Conservation (phyloP, 2,888 invertebrate genomes). For the Tetragonisca angustula region DNA sequence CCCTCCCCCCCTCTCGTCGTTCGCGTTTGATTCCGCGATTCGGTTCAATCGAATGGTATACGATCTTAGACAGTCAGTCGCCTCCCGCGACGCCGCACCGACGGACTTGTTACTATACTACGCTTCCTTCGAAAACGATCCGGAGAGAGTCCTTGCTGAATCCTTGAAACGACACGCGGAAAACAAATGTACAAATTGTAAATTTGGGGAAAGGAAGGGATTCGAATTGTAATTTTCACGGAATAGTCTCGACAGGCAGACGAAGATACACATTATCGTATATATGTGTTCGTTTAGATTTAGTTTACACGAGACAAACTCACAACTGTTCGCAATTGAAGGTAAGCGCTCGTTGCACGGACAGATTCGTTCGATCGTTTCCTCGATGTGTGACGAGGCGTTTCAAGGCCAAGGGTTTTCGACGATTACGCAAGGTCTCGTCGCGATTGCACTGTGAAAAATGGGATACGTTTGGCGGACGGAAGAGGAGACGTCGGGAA, state of each 20-base stretch:
- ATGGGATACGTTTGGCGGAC: background rate
- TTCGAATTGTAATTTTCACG: no score
- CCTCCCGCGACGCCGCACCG: slow-evolving; percentile 74
- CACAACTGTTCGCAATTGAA: no score
- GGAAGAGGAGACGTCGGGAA: slow-evolving; percentile 47
- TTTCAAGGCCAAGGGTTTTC: no score
- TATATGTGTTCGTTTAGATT: background rate
- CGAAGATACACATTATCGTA: background rate
- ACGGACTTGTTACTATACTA: slow-evolving; percentile 58
- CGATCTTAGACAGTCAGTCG: slow-evolving; percentile 76
- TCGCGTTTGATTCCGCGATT: slow-evolving; percentile 76
- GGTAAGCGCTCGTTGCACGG: no score
- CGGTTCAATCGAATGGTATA: slow-evolving; percentile 74
- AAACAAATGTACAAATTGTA: background rate
- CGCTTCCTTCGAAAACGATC: slow-evolving; percentile 6
- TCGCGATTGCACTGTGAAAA: background rate
- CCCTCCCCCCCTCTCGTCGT: slow-evolving; percentile 47
- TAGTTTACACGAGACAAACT: no score
- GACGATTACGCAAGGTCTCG: no score
- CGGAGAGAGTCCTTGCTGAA: background rate
- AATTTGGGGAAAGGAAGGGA: background rate
- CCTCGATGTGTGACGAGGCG: no score
- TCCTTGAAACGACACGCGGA: background rate
- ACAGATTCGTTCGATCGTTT: no score
- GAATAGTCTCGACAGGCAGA: no score